Base-by-base conservation (phyloP, 2,797 vertebrate species). In the Dallia pectoralis region DNA sequence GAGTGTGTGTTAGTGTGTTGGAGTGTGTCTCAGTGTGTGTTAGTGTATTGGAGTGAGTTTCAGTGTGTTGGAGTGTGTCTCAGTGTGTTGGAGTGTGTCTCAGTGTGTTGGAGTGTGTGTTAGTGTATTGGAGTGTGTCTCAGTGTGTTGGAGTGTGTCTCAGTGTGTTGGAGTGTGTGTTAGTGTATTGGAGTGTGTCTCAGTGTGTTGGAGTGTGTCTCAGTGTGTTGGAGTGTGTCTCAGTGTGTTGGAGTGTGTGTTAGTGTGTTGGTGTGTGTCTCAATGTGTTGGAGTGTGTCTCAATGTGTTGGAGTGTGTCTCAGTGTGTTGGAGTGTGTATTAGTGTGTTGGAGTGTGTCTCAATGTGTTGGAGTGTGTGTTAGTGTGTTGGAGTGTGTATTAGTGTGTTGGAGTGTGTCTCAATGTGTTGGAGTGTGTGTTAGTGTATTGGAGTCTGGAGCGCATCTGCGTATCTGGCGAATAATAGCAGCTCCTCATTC, bases 381-480 rank as follows among this genome's bases (percentile, higher is more conserved):
- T 78, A 75, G 71, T n/a, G n/a, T 59, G n/a, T 75, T n/a, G n/a
- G n/a, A n/a, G n/a, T n/a, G n/a, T n/a, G n/a, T n/a, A n/a, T n/a
- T n/a, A n/a, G n/a, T n/a, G n/a, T n/a, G n/a, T n/a, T n/a, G n/a
- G n/a, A n/a, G n/a, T n/a, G n/a, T n/a, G n/a, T n/a, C n/a, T n/a
- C n/a, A n/a, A n/a, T n/a, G n/a, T n/a, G n/a, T n/a, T n/a, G n/a
- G n/a, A n/a, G n/a, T n/a, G 71, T 70, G 63, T 61, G 74, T 69
- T 80, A 75, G 71, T 59, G n/a, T 75, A 77, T 70, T 56, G 49
- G 69, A 47, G 71, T 71, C 67, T 18, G 68, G n/a, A n/a, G n/a
- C n/a, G n/a, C n/a, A n/a, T n/a, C 63, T 53, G 4, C 56, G 62
- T 25, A 44, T 9, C 67, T 75, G 80, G 86, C 88, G 82, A 77